phyloP scores from a whole-genome alignment of 2,888 invertebrate genomes.

The Heterodera filipjevi region DNA sequence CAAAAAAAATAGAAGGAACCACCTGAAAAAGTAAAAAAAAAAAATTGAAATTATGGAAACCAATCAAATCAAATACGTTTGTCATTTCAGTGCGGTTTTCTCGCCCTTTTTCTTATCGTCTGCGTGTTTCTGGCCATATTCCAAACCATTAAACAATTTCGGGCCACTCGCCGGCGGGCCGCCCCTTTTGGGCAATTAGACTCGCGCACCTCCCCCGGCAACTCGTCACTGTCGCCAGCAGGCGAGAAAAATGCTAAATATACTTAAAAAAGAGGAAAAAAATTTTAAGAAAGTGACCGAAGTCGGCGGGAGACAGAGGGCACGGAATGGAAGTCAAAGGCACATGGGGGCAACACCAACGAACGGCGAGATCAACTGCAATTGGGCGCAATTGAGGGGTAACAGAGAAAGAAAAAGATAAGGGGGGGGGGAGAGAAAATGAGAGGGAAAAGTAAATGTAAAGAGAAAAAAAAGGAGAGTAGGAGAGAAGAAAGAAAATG shows the following conservation, averaged over 20 bases:
- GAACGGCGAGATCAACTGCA: not conserved
- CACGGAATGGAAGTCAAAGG: not conserved
- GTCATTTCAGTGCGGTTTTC: not conserved
- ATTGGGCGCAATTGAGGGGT: not conserved
- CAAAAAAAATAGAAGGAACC: no score
- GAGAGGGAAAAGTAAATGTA: not conserved
- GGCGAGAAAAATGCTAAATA: not conserved
- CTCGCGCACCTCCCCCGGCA: constrained; percentile 12
- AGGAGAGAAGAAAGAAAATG: not conserved
- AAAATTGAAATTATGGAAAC: no score
- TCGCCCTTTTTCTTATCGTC: constrained; percentile 17
- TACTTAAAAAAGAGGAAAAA: not conserved
- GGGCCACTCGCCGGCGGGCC: not conserved
- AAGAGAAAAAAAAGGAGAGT: no score
- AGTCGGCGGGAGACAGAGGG: constrained; percentile 6
- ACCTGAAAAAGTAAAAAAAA: no score
- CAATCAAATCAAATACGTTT: no score
- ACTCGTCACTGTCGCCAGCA: not conserved
- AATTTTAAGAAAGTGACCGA: not conserved
- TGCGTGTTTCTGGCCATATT: constrained; percentile 15
- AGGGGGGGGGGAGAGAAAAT: not conserved
- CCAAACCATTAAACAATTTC: constrained; percentile 16
- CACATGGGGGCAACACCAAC: not conserved
- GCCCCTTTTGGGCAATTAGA: constrained; percentile 14
- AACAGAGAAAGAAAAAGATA: not conserved